These are phyloP conservation scores for Echeneis naucrates DNA, from an alignment of 2,797 vertebrate genomes.

Conservation along the genomic window DNA sequence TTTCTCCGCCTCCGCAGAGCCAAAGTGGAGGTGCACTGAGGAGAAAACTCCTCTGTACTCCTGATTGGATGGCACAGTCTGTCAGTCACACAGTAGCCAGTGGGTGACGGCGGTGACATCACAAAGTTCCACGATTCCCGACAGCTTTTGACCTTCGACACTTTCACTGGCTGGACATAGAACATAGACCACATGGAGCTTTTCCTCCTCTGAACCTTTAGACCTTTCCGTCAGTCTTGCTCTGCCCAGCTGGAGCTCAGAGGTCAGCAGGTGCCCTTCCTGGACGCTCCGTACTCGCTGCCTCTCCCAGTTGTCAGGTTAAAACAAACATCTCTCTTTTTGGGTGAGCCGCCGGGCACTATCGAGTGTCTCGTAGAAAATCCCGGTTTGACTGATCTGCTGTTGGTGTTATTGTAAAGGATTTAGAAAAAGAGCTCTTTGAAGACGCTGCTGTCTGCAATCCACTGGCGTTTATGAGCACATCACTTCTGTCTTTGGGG, in stretches of 20 bases:
- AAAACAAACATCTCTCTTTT: conserved; percentile 52
- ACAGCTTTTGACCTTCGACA: too few species aligned
- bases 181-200: too few species aligned
- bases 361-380: conserved; percentile 27
- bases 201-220: too few species aligned
- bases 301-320: conserved; percentile 11
- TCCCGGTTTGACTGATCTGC: conserved; percentile 37
- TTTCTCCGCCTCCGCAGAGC: background rate
- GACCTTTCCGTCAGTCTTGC: too few species aligned
- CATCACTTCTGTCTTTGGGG: conserved; percentile 31
- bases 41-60: too few species aligned
- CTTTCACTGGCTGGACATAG: too few species aligned
- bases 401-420: conserved; percentile 60
- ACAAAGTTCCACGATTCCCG: too few species aligned
- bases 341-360: conserved; percentile 6
- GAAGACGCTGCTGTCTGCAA: too few species aligned
- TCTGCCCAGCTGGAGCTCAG: background rate
- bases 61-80: too few species aligned
- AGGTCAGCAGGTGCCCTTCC: background rate
- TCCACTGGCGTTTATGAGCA: conserved; percentile 42
- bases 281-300: conserved; percentile 1
- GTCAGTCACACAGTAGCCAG: too few species aligned
- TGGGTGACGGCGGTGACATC: too few species aligned
- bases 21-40: background rate
- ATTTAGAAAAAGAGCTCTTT: conserved; percentile 43